phyloP scores from a whole-genome alignment of 2,113 vertebrate species.

The Puma concolor region DNA sequence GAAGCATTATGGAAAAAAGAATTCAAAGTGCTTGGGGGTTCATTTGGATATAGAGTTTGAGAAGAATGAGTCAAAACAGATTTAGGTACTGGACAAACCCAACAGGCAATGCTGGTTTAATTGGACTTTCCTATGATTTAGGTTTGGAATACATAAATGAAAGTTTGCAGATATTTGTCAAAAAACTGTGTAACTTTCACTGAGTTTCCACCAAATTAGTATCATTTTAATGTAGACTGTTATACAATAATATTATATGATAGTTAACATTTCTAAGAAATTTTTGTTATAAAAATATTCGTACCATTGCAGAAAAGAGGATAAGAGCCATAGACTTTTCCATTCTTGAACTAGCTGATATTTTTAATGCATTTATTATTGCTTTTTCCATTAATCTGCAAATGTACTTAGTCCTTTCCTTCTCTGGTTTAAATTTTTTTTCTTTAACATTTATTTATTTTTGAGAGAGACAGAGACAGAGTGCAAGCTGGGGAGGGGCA shows the following conservation, averaged over 20 bases:
- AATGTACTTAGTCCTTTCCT: neutral
- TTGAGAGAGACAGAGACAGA: too few relatives aligned
- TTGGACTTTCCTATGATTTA: neutral
- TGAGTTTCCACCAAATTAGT: neutral
- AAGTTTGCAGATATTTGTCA: neutral
- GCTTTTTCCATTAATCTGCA: neutral
- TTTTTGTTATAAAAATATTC: neutral
- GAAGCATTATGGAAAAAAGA: neutral
- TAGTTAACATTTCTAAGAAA: neutral
- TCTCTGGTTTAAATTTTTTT: neutral
- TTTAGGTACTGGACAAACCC: neutral
- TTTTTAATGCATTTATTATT: neutral
- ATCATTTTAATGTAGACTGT: neutral
- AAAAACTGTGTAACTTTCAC: neutral
- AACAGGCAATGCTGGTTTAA: neutral
- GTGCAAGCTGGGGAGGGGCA: too few relatives aligned
- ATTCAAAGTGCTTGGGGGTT: neutral
- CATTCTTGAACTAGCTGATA: neutral
- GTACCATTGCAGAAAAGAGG: neutral
- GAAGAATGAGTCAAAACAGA: neutral
- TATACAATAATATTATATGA: neutral
- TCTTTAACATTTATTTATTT: too few relatives aligned
- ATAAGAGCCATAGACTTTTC: neutral
- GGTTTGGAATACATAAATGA: neutral
- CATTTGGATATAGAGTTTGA: neutral